A percentile compares a stretch with the other conserved stretches of the same genome.
Evolutionary conservation across 2,888 invertebrate species (phyloP).

Genomic region (Allolobophora icterica): DNA sequence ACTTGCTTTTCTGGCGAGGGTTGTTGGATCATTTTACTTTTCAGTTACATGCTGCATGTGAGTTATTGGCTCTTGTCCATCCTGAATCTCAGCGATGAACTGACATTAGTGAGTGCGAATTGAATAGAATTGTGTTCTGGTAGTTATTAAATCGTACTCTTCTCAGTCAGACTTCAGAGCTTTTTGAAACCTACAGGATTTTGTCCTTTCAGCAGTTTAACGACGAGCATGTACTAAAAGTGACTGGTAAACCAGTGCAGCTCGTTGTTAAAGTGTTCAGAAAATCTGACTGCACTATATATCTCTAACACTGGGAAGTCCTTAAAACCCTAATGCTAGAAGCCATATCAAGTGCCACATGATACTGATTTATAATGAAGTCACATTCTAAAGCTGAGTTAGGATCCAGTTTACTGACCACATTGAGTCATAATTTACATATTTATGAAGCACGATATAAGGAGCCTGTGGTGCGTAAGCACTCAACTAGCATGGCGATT

Average conservation of each 20-base stretch:
- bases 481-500: no score
- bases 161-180: background rate
- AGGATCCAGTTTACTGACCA: background rate
- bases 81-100: conserved; percentile 1
- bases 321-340: background rate
- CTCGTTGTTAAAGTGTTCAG: no score
- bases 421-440: no score
- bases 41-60: conserved; percentile 13
- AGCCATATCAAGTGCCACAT: background rate
- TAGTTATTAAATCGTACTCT: conserved; percentile 5
- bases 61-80: background rate
- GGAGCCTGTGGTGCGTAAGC: no score
- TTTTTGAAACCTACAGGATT: background rate
- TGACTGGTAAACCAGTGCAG: no score
- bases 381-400: background rate
- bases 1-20: background rate
- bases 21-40: conserved; percentile 11
- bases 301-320: background rate
- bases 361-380: background rate
- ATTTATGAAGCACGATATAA: no score
- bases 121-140: conserved; percentile 4
- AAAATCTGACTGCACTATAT: background rate
- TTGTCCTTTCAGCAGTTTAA: no score
- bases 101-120: conserved; percentile 17
- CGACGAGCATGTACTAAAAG: no score